These are phyloP conservation scores for Belonocnema kinseyi DNA, from an alignment of 1,140 invertebrate species.

Conservation along the genomic window DNA sequence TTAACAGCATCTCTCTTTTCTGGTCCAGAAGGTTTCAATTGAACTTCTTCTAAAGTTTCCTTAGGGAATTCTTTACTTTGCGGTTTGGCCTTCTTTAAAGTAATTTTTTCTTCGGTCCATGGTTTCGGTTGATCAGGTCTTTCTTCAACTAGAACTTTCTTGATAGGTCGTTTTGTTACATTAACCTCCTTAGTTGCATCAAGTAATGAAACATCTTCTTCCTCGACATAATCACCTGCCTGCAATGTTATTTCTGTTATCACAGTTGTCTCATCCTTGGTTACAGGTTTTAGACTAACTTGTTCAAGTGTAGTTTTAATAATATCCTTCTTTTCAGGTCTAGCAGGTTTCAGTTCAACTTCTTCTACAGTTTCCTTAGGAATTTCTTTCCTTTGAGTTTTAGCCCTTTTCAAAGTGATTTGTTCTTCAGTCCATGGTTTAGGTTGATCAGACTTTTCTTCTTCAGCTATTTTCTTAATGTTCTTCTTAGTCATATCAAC, in stretches of 20 bases:
- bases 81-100: constrained; percentile 57
- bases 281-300: constrained; percentile 68
- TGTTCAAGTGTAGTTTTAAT: constrained; percentile 61
- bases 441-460: constrained; percentile 60
- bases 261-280: constrained; percentile 50
- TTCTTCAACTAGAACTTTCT: constrained; percentile 48
- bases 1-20: constrained; percentile 59
- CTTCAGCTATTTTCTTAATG: constrained; percentile 36
- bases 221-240: constrained; percentile 38
- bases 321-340: constrained; percentile 62
- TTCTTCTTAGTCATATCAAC: constrained; percentile 38
- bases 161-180: constrained; percentile 48
- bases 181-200: constrained; percentile 50
- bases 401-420: constrained; percentile 63
- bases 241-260: constrained; percentile 30
- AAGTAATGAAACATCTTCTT: constrained; percentile 56
- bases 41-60: constrained; percentile 53
- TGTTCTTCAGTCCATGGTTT: constrained; percentile 77
- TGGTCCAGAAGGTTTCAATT: constrained; percentile 75
- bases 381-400: constrained; percentile 64
- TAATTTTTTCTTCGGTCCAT: constrained; percentile 66
- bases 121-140: constrained; percentile 51
- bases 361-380: constrained; percentile 56
- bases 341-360: constrained; percentile 76
- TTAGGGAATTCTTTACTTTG: constrained; percentile 57